These are phyloP conservation scores for Megalops cyprinoides DNA, from an alignment of 2,797 vertebrate species.

Conservation along the genomic window DNA sequence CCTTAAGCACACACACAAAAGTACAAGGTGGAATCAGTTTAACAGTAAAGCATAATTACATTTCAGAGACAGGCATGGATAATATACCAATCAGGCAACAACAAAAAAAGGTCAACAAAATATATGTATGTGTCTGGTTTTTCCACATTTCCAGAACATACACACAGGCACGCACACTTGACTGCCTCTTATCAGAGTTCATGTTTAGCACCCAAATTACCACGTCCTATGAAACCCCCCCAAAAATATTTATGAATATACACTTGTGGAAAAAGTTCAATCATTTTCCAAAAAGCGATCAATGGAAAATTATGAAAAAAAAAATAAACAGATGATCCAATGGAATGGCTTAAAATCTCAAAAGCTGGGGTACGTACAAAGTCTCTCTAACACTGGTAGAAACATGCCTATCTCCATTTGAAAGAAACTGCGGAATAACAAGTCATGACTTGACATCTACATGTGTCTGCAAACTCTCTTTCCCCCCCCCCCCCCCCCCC, in stretches of 20 bases:
- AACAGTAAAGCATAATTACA: not conserved
- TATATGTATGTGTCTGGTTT: slow-evolving; percentile 13
- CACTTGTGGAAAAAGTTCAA: slow-evolving; percentile 52
- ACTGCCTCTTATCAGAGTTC: slow-evolving; percentile 17
- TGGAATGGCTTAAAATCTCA: slow-evolving; percentile 56
- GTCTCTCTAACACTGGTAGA: slow-evolving; percentile 23
- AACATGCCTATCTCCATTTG: slow-evolving; percentile 7
- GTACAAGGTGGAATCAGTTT: no score
- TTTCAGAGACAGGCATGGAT: slow-evolving; percentile 10
- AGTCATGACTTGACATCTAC: slow-evolving; percentile 6
- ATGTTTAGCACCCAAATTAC: slow-evolving; percentile 11
- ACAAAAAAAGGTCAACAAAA: slow-evolving; percentile 20
- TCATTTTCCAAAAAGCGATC: slow-evolving; percentile 69
- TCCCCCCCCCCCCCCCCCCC: no score
- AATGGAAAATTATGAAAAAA: slow-evolving; percentile 39
- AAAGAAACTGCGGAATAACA: not conserved
- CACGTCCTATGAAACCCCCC: not conserved
- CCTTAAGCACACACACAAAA: no score
- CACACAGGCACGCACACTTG: not conserved
- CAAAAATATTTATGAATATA: slow-evolving; percentile 11
- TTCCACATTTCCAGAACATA: slow-evolving; percentile 22
- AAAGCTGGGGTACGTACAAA: slow-evolving; percentile 7
- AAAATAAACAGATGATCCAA: no score
- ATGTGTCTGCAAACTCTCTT: not conserved
- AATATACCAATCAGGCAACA: slow-evolving; percentile 15